These are phyloP conservation scores for Galago senegalensis DNA, from an alignment of 2,797 vertebrate genomes.

Conservation along the genomic window DNA sequence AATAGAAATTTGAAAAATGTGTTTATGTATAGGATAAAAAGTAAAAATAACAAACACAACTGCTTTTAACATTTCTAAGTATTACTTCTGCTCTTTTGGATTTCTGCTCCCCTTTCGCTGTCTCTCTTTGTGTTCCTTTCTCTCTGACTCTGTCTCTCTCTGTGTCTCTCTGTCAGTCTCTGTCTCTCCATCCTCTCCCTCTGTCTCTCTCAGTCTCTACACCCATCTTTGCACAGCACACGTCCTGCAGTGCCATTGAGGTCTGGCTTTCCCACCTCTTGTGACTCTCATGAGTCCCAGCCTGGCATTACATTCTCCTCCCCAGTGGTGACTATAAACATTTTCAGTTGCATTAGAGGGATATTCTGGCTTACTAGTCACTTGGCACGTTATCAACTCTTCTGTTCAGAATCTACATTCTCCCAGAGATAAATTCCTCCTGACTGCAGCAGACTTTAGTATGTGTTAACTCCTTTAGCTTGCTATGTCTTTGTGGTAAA, in stretches of 20 bases:
- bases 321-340: neutral
- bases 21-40: neutral
- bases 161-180: too few species aligned
- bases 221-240: neutral
- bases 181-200: neutral
- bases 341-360: neutral
- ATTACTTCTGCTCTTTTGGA: neutral
- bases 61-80: neutral
- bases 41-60: neutral
- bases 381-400: neutral
- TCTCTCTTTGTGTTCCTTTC: neutral
- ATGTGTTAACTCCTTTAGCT: too few species aligned
- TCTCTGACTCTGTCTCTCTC: neutral
- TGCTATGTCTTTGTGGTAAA: neutral
- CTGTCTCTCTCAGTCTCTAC: too few species aligned
- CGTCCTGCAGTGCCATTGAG: neutral
- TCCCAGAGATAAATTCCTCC: neutral
- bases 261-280: neutral
- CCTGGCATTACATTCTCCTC: fast-evolving
- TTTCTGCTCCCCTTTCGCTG: fast-evolving
- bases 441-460: neutral
- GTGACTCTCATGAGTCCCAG: neutral
- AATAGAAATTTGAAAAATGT: neutral
- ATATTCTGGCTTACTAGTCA: neutral
- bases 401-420: neutral